Conservation (phyloP, 2,113 vertebrate genomes). For the Tachysurus vachellii region DNA sequence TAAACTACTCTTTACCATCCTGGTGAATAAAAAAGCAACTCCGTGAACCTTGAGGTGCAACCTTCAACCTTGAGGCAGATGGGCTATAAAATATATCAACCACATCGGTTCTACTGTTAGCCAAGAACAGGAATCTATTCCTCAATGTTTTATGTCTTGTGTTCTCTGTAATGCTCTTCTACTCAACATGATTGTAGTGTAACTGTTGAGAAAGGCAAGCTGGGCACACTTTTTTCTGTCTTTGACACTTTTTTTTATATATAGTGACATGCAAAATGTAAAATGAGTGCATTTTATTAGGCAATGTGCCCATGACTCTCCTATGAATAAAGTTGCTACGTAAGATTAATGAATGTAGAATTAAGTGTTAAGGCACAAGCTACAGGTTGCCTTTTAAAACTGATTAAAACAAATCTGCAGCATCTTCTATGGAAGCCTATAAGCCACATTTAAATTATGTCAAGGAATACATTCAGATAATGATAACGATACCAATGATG, state of each 20-base stretch:
- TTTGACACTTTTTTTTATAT: background rate
- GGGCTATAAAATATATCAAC: background rate
- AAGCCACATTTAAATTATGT: background rate
- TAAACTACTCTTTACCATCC: background rate
- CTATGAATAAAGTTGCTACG: background rate
- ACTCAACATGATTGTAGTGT: background rate
- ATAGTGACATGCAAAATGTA: background rate
- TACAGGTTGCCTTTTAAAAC: background rate
- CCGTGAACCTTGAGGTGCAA: background rate
- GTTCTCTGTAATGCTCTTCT: background rate
- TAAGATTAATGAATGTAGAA: background rate
- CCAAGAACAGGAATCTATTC: background rate
- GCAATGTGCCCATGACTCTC: background rate
- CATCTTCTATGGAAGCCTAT: background rate
- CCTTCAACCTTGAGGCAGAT: background rate
- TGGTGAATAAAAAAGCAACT: background rate
- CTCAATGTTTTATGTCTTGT: background rate
- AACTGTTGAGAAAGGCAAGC: background rate
- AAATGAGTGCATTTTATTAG: background rate
- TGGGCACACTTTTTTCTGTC: background rate
- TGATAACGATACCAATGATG: background rate
- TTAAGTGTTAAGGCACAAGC: background rate
- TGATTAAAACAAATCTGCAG: background rate
- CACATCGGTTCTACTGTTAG: background rate
- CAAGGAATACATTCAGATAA: background rate